A percentile compares a stretch with the other conserved stretches of the same genome.
Conservation (phyloP, 2,113 vertebrate genomes). For the Bettongia penicillata region DNA sequence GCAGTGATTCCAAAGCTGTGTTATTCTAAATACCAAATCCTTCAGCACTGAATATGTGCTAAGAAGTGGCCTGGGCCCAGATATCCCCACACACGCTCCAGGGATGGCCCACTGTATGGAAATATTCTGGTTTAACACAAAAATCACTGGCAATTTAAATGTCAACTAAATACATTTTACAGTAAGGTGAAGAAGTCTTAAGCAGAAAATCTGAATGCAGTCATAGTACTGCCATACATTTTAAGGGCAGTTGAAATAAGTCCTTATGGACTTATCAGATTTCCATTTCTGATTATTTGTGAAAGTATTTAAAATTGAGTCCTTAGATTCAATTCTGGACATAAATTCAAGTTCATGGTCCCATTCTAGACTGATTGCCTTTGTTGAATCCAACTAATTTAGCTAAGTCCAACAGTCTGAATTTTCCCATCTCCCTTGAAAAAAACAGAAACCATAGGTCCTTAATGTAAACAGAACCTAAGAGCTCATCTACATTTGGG, state of each 20-base stretch:
- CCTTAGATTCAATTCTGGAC: slow-evolving; percentile 20
- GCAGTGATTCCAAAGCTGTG: not conserved
- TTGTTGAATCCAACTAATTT: slow-evolving; percentile 71
- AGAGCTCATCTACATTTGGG: slow-evolving; percentile 52
- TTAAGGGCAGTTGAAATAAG: not conserved
- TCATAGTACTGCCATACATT: not conserved
- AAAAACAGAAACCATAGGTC: slow-evolving; percentile 9
- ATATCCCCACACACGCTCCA: too few relatives aligned
- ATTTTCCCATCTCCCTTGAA: slow-evolving; percentile 52
- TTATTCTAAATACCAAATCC: not conserved
- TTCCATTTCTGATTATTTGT: slow-evolving; percentile 16
- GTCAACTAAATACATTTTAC: slow-evolving; percentile 19
- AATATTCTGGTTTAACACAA: not conserved
- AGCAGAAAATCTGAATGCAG: not conserved
- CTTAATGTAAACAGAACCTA: not conserved
- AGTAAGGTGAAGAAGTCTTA: not conserved
- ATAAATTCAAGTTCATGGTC: not conserved
- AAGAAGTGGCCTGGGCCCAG: not conserved
- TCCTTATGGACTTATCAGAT: slow-evolving; percentile 36
- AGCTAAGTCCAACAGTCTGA: slow-evolving; percentile 59
- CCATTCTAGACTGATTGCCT: slow-evolving; percentile 60
- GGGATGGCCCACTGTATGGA: not conserved
- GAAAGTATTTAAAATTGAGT: slow-evolving; percentile 6
- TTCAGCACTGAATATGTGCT: not conserved
- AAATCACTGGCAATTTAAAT: not conserved